phyloP scores from a whole-genome alignment of 2,888 invertebrate species.

The Apamea crenata region DNA sequence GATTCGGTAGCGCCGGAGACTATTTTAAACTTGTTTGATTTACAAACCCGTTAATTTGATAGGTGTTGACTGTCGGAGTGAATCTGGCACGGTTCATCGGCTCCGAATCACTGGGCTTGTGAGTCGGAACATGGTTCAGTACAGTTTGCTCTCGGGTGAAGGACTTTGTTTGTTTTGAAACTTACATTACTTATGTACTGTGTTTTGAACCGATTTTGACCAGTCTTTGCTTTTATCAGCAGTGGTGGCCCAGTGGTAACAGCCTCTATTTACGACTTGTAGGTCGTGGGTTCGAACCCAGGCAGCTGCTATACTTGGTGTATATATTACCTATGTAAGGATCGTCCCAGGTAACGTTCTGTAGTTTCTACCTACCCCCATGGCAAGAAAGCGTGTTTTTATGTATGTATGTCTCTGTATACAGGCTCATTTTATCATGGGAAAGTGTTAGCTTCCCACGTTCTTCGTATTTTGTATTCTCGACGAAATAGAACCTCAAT shows the following conservation, averaged over 20 bases:
- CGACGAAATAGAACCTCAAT: conserved; percentile 52
- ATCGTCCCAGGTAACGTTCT: neutral
- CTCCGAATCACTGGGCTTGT: conserved; percentile 19
- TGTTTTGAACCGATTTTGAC: neutral
- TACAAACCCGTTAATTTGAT: conserved; percentile 50
- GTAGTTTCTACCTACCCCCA: neutral
- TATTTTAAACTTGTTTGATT: conserved; percentile 61
- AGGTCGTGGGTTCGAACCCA: neutral
- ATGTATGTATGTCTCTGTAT: neutral
- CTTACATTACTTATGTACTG: neutral
- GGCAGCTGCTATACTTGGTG: too few species aligned
- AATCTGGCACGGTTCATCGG: conserved; percentile 49
- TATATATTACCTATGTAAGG: too few species aligned
- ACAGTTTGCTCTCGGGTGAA: conserved; percentile 3
- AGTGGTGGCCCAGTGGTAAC: neutral
- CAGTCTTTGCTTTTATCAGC: neutral
- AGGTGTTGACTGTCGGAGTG: conserved; percentile 56
- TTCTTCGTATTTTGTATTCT: conserved; percentile 59
- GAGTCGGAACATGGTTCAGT: conserved; percentile 7
- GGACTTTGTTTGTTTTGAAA: conserved; percentile 22
- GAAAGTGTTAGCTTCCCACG: conserved; percentile 55
- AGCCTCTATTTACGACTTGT: neutral
- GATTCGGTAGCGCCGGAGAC: conserved; percentile 53
- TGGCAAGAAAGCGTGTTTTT: neutral
- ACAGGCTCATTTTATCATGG: conserved; percentile 9